Evolutionary conservation across 2,113 vertebrate genomes (phyloP).

Genomic region (Trochalopteron elliotii): DNA sequence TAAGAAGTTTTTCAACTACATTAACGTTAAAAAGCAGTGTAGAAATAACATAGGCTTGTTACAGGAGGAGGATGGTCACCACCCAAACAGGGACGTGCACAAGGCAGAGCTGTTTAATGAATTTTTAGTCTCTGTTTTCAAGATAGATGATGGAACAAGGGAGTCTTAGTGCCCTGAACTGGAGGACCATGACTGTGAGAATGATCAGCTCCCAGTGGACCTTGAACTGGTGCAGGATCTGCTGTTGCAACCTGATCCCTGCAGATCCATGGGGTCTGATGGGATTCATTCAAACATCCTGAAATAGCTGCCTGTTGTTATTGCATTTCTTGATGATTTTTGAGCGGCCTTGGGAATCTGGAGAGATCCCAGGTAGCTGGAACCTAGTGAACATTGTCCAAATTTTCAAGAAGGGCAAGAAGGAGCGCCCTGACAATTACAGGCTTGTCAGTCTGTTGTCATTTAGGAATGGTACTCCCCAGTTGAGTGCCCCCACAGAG

Average conservation of each 20-base stretch:
- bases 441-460: not conserved
- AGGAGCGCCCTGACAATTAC: not conserved
- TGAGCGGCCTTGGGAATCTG: not conserved
- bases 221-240: not conserved
- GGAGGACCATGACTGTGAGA: not conserved
- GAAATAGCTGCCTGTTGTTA: not conserved
- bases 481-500: not conserved
- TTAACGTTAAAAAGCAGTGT: not conserved
- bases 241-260: rapidly evolving
- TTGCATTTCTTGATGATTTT: not conserved
- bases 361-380: not conserved
- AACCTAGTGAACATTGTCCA: not conserved
- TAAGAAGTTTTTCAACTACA: not conserved
- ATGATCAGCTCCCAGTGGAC: not conserved
- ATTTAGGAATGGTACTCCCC: not conserved
- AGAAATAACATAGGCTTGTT: not conserved
- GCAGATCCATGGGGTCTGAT: not conserved
- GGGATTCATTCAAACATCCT: not conserved
- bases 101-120: not conserved
- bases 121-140: not conserved
- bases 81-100: not conserved
- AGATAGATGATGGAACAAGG: not conserved
- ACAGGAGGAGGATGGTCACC: not conserved
- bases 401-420: not conserved
- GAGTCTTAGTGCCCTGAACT: not conserved